Conservation (phyloP, 2,113 vertebrate genomes). For the Petroica traversi region DNA sequence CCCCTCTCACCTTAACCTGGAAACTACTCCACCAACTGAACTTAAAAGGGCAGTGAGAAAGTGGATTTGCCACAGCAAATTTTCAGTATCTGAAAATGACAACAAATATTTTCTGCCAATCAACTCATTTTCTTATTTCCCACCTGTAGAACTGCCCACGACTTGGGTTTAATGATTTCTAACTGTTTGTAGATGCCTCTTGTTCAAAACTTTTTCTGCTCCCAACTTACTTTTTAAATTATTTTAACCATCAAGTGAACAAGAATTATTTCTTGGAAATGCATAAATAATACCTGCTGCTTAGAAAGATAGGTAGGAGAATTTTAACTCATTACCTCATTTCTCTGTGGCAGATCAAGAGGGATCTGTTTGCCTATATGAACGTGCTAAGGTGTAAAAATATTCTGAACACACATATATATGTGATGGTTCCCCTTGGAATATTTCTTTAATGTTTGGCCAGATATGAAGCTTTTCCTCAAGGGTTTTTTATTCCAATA, state of each 20-base stretch:
- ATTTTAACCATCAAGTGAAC: neutral
- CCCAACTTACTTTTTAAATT: neutral
- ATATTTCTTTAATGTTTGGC: neutral
- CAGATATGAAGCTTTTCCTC: neutral
- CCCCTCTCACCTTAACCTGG: neutral
- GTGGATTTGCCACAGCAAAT: neutral
- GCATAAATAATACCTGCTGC: neutral
- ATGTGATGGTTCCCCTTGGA: neutral
- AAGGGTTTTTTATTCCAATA: neutral
- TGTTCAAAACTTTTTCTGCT: neutral
- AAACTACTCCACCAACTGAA: neutral
- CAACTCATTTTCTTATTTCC: neutral
- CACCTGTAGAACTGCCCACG: neutral
- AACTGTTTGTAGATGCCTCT: neutral
- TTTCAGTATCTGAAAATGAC: neutral
- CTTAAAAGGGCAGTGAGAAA: neutral
- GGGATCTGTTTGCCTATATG: neutral
- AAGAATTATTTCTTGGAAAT: neutral
- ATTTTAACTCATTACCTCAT: neutral
- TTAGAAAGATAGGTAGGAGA: neutral
- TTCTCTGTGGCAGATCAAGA: slow-evolving; percentile 28
- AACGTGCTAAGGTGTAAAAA: neutral
- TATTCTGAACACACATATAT: neutral
- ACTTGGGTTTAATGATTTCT: neutral
- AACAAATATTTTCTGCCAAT: neutral